These are phyloP conservation scores for Calyptommatus sinebrachiatus DNA, from an alignment of 2,113 vertebrate species.

Conservation along the genomic window DNA sequence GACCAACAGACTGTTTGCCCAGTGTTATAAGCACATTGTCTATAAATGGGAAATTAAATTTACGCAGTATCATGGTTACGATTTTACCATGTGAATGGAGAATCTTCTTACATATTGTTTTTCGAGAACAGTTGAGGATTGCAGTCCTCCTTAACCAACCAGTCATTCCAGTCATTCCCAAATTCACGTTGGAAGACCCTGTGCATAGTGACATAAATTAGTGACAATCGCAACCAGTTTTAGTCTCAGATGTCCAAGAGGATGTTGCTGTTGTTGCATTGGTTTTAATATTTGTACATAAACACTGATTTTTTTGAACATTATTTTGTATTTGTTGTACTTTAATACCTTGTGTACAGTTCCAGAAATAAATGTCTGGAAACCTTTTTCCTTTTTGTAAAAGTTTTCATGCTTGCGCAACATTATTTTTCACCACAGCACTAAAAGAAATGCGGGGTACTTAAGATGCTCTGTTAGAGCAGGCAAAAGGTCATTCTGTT, in stretches of 20 bases:
- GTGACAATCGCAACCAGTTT: constrained; percentile 95
- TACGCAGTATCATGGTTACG: constrained; percentile 72
- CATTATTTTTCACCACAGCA: not conserved
- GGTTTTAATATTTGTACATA: constrained; percentile 99
- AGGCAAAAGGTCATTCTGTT: no score
- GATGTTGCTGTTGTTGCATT: constrained; percentile 88
- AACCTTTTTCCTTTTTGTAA: constrained; percentile 74
- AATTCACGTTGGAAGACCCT: constrained; percentile 64
- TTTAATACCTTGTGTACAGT: constrained; percentile 99
- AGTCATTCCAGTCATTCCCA: constrained; percentile 63
- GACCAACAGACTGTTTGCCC: constrained; percentile 73
- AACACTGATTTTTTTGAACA: constrained; percentile 95
- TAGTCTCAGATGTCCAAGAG: constrained; percentile 89
- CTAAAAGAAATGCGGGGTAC: not conserved
- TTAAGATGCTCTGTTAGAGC: not conserved
- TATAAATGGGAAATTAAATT: constrained; percentile 70
- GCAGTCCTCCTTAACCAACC: constrained; percentile 62
- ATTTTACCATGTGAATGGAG: constrained; percentile 67
- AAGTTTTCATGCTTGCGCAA: constrained; percentile 39
- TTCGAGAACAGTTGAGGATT: constrained; percentile 62
- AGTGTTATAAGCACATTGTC: constrained; percentile 74
- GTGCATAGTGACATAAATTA: constrained; percentile 75
- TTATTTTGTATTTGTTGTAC: constrained; percentile 99
- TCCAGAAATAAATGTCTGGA: constrained; percentile 99
- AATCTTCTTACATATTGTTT: constrained; percentile 65